Evolutionary conservation across 1,140 invertebrate species (phyloP), one percentile per base, ranked within the genome.

Genomic region (Zaprionus taronus): DNA sequence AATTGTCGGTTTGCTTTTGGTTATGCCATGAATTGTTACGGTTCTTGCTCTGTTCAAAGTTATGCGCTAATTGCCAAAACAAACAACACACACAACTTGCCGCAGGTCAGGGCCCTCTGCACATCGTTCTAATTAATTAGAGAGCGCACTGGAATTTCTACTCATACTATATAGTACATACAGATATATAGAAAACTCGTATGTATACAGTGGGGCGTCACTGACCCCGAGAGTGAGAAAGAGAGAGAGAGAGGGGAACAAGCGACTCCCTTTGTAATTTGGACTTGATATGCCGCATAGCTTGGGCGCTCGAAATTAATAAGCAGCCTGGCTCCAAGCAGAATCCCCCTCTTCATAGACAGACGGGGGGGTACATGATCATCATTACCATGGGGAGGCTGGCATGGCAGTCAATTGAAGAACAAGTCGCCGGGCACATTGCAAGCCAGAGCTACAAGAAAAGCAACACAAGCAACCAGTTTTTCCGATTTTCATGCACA

Each of bases 401-500:
- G 81, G 49, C 49, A 55, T 56, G 26, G 26, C 56, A 82, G 58
- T 53, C 49, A 56, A 64, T 71, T 64, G 51, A 62, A 63, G 82
- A 84, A 84, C 81, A 77, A 83, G 81, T 80, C 68, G 62, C 31
- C 9, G 9, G 31, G 31, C 31, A 34, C 31, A 34, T 4, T 4
- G 9, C 31, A 11, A 34, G 31, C 31, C 11, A 34, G 31, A 34
- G 31, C 31, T 34, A 3, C 31, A 34, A 34, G 31, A 34, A 34
- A 34, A 34, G 9, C 31, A 34, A 34, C 31, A 34, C 31, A 34
- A 34, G 31, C 36, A 51, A 15, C 81, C 69, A 89, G 85, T 81
- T 87, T 84, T 87, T 89, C 83, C 84, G 83, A 87, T 87, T 87
- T 87, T 87, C 84, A 89, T 89, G 79, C 78, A 34, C 41, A 84